phyloP scores from a whole-genome alignment of 1,140 invertebrate genomes.

The Carposina sasakii region DNA sequence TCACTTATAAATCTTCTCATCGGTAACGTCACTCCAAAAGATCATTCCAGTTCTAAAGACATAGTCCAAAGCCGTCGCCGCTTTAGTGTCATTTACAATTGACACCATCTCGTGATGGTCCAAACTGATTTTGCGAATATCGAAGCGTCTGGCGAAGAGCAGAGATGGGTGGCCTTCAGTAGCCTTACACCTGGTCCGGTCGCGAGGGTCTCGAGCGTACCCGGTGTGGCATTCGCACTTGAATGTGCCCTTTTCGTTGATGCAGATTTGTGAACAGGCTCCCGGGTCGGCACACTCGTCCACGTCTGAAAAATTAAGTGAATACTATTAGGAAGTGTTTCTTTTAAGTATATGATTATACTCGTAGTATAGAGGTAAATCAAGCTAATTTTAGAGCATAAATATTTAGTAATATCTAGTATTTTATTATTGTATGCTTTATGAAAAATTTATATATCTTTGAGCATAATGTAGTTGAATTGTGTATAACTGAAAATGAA shows the following conservation, averaged over 20 bases:
- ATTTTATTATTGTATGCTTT: no score
- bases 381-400: no score
- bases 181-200: slow-evolving; percentile 89
- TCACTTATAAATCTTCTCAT: slow-evolving; percentile 92
- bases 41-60: slow-evolving; percentile 93
- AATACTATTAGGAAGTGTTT: not conserved
- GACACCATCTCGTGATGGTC: slow-evolving; percentile 93
- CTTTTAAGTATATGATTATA: no score
- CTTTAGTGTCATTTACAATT: slow-evolving; percentile 90
- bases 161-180: slow-evolving; percentile 89
- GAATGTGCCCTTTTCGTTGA: slow-evolving; percentile 91
- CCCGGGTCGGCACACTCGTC: slow-evolving; percentile 93
- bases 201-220: slow-evolving; percentile 88
- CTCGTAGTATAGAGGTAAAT: no score
- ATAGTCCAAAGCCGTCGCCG: slow-evolving; percentile 90
- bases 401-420: no score
- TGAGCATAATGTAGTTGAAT: no score
- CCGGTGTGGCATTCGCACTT: slow-evolving; percentile 93
- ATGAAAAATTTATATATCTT: no score
- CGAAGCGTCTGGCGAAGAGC: slow-evolving; percentile 86
- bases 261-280: slow-evolving; percentile 93
- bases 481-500: no score
- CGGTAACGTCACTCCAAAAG: slow-evolving; percentile 94
- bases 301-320: slow-evolving; percentile 79
- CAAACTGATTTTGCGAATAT: slow-evolving; percentile 91